Evolutionary conservation across 2,888 invertebrate genomes (phyloP).

Genomic region (Temnothorax ravouxi): DNA sequence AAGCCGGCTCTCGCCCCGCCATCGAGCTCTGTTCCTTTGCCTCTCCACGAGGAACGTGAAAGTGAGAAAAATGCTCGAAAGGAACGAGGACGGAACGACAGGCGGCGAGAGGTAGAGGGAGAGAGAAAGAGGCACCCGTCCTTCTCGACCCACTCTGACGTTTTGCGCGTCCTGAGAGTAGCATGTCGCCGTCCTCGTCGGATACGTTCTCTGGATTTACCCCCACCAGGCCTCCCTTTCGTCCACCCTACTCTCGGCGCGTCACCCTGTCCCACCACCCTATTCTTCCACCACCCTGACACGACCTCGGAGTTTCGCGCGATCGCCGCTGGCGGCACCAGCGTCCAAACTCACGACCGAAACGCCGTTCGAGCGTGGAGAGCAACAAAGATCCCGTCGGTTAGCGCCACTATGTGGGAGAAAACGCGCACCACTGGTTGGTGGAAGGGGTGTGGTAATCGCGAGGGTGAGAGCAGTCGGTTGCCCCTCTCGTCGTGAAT

Average conservation of each 20-base stretch:
- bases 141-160: conserved; percentile 82
- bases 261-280: conserved; percentile 52
- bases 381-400: conserved; percentile 75
- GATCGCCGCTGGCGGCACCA: conserved; percentile 78
- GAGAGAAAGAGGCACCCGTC: conserved; percentile 75
- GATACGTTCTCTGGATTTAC: conserved; percentile 72
- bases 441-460: conserved; percentile 77
- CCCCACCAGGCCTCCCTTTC: conserved; percentile 66
- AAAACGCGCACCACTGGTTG: conserved; percentile 74
- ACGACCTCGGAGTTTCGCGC: conserved; percentile 67
- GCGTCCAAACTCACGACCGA: conserved; percentile 74
- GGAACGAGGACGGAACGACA: conserved; percentile 65
- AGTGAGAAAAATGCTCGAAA: conserved; percentile 69
- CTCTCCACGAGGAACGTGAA: conserved; percentile 68
- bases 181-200: conserved; percentile 73
- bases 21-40: conserved; percentile 74
- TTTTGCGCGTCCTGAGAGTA: conserved; percentile 80
- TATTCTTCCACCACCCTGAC: conserved; percentile 52
- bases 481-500: conserved; percentile 72
- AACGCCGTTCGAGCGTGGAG: conserved; percentile 71
- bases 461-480: conserved; percentile 67
- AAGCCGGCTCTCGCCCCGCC: conserved; percentile 79
- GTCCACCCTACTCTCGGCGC: conserved; percentile 60
- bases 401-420: conserved; percentile 73
- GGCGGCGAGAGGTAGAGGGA: conserved; percentile 37